Evolutionary conservation across 2,888 invertebrate species (phyloP).

Genomic region (Oscheius sp.): DNA sequence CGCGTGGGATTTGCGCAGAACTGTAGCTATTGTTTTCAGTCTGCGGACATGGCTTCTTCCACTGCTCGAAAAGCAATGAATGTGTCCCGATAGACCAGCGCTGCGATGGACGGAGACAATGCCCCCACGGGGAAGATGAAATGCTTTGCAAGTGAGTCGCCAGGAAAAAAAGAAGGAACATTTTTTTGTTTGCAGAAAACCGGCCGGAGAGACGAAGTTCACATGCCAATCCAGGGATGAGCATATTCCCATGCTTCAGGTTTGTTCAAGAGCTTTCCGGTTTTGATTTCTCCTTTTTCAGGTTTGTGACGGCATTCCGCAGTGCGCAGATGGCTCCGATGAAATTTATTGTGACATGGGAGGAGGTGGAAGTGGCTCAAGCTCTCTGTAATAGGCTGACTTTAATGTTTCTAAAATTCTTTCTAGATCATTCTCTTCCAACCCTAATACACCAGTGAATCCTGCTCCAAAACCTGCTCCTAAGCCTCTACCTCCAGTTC

Average conservation of each 20-base stretch:
- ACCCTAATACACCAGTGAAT: slow-evolving; percentile 15
- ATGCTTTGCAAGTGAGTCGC: slow-evolving; percentile 57
- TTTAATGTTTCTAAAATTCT: not conserved
- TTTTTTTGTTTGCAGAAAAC: slow-evolving; percentile 40
- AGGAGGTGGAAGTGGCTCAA: slow-evolving; percentile 23
- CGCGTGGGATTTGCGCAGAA: slow-evolving; percentile 19
- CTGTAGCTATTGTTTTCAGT: slow-evolving; percentile 46
- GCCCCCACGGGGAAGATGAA: slow-evolving; percentile 69
- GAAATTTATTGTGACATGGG: slow-evolving; percentile 62
- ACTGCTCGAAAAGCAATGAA: slow-evolving; percentile 64
- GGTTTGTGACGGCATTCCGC: slow-evolving; percentile 63
- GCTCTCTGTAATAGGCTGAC: slow-evolving; percentile 25
- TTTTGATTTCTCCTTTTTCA: slow-evolving; percentile 4
- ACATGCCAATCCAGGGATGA: slow-evolving; percentile 59
- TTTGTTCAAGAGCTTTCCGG: not conserved
- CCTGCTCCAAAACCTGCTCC: slow-evolving; percentile 19
- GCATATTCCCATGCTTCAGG: slow-evolving; percentile 53
- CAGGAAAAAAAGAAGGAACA: slow-evolving; percentile 6
- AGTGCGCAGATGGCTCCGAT: slow-evolving; percentile 68
- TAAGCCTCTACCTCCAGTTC: slow-evolving; percentile 9
- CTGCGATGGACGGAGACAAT: slow-evolving; percentile 67
- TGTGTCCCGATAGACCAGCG: slow-evolving; percentile 63
- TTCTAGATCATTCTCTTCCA: slow-evolving; percentile 43
- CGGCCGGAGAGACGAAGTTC: slow-evolving; percentile 45
- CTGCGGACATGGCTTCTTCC: slow-evolving; percentile 65